Base-by-base conservation (phyloP, 2,797 vertebrate species). In the Phoxinus dragarum region DNA sequence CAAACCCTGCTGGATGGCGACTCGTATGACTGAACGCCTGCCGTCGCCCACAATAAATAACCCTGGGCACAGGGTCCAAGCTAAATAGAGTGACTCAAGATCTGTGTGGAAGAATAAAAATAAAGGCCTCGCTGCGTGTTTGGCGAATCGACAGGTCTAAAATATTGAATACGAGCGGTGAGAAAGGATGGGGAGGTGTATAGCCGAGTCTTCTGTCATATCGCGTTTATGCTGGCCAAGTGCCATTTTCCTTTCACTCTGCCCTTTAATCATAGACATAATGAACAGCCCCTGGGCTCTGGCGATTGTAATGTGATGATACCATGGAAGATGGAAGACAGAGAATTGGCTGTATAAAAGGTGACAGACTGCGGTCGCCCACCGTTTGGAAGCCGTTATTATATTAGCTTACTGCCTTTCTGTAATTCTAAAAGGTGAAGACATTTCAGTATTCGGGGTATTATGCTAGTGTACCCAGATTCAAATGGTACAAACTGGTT, bases 191-290 rank as follows among this genome's bases (percentile, higher is more conserved):
- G 93, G 90, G 91, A 91, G 90, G 89, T 90, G 84, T 61, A 89
- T 86, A 86, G 86, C 86, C 86, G 59, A 86, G 90, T 89, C 89
- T 93, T 91, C 89, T 80, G 47, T 92, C 90, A 92, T 91, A 91
- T 88, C 88, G 40, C 49, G 88, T 93, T 91, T 90, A 88, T 91
- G 78, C 88, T 93, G 94, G 94, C 93, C 91, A 90, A 87, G 89
- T 91, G 93, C 95, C 94, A 94, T 92, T 87, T 93, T 92, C 92
- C 93, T 94, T 93, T 94, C 93, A 95, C 80, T 91, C 90, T 88
- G 82, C 89, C 88, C 87, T 89, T 84, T 91, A 92, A 95, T 94
- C 93, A 94, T 93, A 94, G 90, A 90, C 93, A 91, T 95, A 94
- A 95, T 94, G 93, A 94, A 95, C 93, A 92, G 92, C 92, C 88